These are phyloP conservation scores for Taenaris catops DNA, from an alignment of 2,888 invertebrate species.

Conservation along the genomic window DNA sequence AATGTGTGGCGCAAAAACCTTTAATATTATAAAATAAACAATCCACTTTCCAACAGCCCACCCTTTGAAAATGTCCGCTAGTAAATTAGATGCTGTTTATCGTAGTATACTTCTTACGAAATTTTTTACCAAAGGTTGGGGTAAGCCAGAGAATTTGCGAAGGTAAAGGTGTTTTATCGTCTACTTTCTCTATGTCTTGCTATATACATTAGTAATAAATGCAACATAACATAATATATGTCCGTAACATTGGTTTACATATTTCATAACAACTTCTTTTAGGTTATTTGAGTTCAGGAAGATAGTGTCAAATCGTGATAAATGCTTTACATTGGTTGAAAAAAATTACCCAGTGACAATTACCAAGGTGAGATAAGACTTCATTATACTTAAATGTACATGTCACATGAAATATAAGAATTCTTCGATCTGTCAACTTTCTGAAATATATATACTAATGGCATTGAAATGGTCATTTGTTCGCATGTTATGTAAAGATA, in stretches of 20 bases:
- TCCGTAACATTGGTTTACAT: not conserved
- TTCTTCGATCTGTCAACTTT: too few species aligned
- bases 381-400: too few species aligned
- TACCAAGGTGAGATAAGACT: conserved; percentile 85
- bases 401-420: too few species aligned
- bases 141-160: conserved; percentile 93
- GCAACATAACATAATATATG: not conserved
- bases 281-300: conserved; percentile 96
- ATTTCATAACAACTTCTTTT: conserved; percentile 38
- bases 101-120: conserved; percentile 92
- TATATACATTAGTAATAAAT: not conserved
- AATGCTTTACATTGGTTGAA: conserved; percentile 90
- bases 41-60: conserved; percentile 24
- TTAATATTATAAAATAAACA: conserved; percentile 24
- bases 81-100: conserved; percentile 88
- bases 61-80: conserved; percentile 73
- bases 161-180: conserved; percentile 74
- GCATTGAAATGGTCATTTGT: too few species aligned
- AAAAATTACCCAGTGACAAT: conserved; percentile 92
- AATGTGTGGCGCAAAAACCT: conserved; percentile 28
- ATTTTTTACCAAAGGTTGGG: conserved; percentile 98
- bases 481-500: too few species aligned
- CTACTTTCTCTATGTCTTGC: not conserved
- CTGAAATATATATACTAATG: too few species aligned
- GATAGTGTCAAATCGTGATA: conserved; percentile 89